Evolutionary conservation across 2,888 invertebrate species (phyloP), one percentile per base, ranked within the genome.

Genomic region (Charanyca ferruginea): DNA sequence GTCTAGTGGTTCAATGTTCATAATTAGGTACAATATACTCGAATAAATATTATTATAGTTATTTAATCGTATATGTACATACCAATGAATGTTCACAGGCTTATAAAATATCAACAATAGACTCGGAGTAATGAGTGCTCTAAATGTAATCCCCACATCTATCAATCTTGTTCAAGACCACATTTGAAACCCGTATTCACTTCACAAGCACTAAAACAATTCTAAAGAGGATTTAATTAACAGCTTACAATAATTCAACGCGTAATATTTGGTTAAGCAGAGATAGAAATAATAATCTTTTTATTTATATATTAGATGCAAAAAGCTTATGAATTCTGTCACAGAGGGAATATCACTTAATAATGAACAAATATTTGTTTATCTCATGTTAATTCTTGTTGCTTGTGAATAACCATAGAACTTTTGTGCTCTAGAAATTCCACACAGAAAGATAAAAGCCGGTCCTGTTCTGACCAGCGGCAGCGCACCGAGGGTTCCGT

Each of bases 161-260:
- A 16, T 3, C 2, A 9, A 44, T 35, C 23, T 28, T 11, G 16
- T 23, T 32, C 1, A 18, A 13, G 2, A 9, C 11, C 7, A 47
- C 38, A 45, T 38, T 25, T 13, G 1, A 11, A 8, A 32, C 0
- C 1, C 18, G 20, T 63, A 28, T 25, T 65, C 41, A 66, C 18
- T 66, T 28, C 54, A n/a, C 38, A 18, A 51, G 47, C 22, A 23
- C 22, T 52, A 28, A 45, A n/a, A 52, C n/a, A 18, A 32, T 44
- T 49, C 13, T 13, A 28, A 22, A 28, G 38, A 16, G 18, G 54
- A 4, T 54, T 65, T 54, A 41, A 32, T 65, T 35, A 0, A 20
- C 1, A 16, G 47, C 35, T 45, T 57, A 62, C 1, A 45, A 25
- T 45, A 16, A 52, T 41, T 42, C 6, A 32, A 28, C 41, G 28